Evolutionary conservation across 2,797 vertebrate species (phyloP).

Genomic region (Tauraco hartlaubi): DNA sequence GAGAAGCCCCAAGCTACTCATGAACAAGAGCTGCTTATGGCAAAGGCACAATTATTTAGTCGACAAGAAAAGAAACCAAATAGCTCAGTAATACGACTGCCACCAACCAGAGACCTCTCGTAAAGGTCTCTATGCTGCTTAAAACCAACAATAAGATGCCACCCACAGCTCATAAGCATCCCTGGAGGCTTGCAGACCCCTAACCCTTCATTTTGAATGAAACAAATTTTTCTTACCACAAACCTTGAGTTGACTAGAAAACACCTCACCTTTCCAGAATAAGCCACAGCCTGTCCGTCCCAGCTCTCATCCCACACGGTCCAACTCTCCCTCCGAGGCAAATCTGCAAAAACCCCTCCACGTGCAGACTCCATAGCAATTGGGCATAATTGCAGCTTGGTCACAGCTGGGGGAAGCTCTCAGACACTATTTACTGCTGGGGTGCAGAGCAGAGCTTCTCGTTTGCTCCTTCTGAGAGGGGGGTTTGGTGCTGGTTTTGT

Average conservation of each 20-base stretch:
- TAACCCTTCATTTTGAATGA: not conserved
- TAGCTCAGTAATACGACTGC: not conserved
- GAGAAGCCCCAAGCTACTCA: not conserved
- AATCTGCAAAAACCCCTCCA: fast-evolving
- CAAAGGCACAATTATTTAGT: not conserved
- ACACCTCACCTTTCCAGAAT: fast-evolving
- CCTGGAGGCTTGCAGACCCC: not conserved
- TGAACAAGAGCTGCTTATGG: not conserved
- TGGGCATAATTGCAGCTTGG: not conserved
- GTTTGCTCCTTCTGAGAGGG: not conserved
- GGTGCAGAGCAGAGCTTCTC: fast-evolving
- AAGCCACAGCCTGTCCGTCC: fast-evolving
- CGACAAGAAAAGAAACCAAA: not conserved
- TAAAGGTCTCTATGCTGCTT: not conserved
- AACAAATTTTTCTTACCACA: not conserved
- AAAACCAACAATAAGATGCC: not conserved
- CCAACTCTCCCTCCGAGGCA: fast-evolving
- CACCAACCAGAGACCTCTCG: not conserved
- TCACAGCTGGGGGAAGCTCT: not conserved
- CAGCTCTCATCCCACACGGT: fast-evolving
- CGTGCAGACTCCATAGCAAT: not conserved
- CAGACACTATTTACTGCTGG: not conserved
- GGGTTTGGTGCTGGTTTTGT: fast-evolving
- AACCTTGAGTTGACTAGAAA: not conserved
- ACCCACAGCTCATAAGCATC: not conserved